Conservation (phyloP, 2,888 invertebrate species). For the Cantharis nigra region DNA sequence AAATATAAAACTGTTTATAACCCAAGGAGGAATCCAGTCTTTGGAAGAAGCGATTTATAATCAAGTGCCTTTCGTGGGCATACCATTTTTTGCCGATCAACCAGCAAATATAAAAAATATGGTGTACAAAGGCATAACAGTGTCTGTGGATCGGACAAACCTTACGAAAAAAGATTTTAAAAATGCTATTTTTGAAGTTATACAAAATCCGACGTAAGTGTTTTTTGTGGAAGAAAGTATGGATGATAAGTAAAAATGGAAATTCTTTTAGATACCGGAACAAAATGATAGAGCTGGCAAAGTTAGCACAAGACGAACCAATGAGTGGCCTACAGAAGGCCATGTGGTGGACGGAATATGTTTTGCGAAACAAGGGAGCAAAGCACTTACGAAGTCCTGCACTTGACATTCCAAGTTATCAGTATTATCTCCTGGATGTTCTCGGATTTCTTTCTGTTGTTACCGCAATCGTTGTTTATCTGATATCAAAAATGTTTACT, state of each 20-base stretch:
- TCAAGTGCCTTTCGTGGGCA: neutral
- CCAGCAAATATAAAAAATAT: neutral
- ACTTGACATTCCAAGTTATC: neutral
- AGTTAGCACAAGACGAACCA: neutral
- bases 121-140: neutral
- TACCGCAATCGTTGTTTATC: too few relatives aligned
- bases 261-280: neutral
- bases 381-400: neutral
- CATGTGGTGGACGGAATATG: slow-evolving; percentile 4
- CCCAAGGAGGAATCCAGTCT: neutral
- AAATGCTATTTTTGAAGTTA: neutral
- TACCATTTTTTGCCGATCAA: neutral
- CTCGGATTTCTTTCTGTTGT: neutral
- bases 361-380: neutral
- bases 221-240: neutral
- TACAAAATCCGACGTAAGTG: neutral
- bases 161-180: neutral
- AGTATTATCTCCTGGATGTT: neutral
- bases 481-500: too few relatives aligned
- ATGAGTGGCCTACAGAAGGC: neutral
- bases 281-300: neutral
- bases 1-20: neutral
- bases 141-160: neutral
- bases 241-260: neutral
- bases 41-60: slow-evolving; percentile 1